Percentiles rank a stretch among this genome's conserved stretches.
Evolutionary conservation across 2,113 vertebrate species (phyloP).

Genomic region (Neogale vison): DNA sequence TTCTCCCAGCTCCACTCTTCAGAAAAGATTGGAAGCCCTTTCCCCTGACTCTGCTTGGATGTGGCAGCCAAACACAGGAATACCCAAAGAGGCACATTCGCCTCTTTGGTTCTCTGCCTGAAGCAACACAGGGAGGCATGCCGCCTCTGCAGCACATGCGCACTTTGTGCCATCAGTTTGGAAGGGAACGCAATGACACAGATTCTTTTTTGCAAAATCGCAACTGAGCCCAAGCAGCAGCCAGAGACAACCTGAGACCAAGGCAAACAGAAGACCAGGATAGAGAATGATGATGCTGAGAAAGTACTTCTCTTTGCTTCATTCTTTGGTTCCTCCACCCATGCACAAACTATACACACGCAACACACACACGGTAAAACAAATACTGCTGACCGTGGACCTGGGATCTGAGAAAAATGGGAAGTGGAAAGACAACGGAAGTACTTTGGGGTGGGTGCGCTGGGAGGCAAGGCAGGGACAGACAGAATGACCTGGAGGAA

Average conservation of each 20-base stretch:
- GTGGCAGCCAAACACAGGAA: not conserved
- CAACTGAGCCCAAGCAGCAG: not conserved
- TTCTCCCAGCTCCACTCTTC: not conserved
- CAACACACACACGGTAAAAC: rapidly evolving
- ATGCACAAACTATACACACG: not conserved
- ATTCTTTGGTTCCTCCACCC: not conserved
- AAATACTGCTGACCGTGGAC: not conserved
- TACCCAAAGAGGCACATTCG: not conserved
- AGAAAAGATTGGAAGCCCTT: not conserved
- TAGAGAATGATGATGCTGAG: not conserved
- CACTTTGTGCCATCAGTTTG: not conserved
- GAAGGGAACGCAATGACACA: not conserved
- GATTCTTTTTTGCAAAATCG: not conserved
- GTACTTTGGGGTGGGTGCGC: not conserved
- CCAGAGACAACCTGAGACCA: not conserved
- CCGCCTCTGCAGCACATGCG: not conserved
- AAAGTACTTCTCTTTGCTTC: not conserved
- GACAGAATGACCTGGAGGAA: not conserved
- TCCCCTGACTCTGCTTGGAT: rapidly evolving
- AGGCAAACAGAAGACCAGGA: not conserved
- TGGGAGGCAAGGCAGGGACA: not conserved
- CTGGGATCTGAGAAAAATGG: not conserved
- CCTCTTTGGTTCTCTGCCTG: not conserved
- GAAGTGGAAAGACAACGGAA: not conserved
- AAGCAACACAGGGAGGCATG: not conserved